Base-by-base conservation (phyloP, 2,888 invertebrate genomes). In the Acanthopleura granulata region DNA sequence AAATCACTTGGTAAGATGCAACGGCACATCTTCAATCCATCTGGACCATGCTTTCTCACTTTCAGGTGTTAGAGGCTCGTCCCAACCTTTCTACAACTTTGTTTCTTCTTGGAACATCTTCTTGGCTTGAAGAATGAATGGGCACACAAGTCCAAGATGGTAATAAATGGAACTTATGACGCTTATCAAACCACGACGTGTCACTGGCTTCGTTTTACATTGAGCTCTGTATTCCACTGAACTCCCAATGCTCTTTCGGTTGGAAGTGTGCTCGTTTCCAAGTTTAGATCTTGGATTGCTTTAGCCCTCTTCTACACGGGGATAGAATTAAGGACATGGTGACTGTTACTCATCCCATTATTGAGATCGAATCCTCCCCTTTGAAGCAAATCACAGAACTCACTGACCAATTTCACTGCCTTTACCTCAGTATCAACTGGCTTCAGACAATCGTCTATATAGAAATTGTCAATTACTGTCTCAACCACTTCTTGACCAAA, bases 401-500 rank as follows among this genome's bases (percentile, higher is more conserved):
- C 25, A 22, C 15, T 3, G 49, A 69, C 49, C 6, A 69, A 25
- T 6, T 40, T 16, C 14, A 57, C 27, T 30, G 61, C 72, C 18
- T 50, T 40, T 12, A 25, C 61, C 3, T 50, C 61, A 25, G 9
- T 9, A 4, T 4, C n/a, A 14, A 75, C 25, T 25, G 57, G 14
- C 75, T 72, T 75, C 29, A 75, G 66, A n/a, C 49, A 57, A 27
- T 75, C 75, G 72, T 75, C 71, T 15, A 75, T 72, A 49, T 51
- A 75, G 40, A 75, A 72, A 25, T 27, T 30, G 14, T 25, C 22
- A 29, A 11, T 29, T 27, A 69, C 69, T 22, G 69, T 30, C 18
- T 9, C 6, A 14, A 22, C 18, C 22, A 57, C 57, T 9, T n/a
- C 57, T 57, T 18, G 9, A 4, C 6, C 29, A n/a, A 57, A 72